Percentiles rank a stretch among this genome's conserved stretches.
Conservation (phyloP, 1,140 invertebrate species). For the Atta colombica region DNA sequence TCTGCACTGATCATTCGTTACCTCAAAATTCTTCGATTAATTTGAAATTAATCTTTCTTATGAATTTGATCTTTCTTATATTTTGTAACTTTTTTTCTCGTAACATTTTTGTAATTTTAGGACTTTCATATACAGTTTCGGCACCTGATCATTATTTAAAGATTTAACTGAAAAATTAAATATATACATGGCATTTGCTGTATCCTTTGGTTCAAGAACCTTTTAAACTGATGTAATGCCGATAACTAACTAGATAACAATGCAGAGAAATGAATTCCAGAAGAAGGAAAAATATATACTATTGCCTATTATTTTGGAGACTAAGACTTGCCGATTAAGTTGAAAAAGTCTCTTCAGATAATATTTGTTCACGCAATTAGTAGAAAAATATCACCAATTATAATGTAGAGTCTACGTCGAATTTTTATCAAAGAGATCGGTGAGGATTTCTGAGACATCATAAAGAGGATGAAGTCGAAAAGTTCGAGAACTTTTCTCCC, state of each 20-base stretch:
- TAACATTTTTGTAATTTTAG: neutral
- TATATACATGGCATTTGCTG: too few relatives aligned
- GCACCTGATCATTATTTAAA: too few relatives aligned
- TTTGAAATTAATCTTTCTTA: too few relatives aligned
- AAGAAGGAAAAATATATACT: too few relatives aligned
- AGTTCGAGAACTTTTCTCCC: neutral
- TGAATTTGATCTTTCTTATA: too few relatives aligned
- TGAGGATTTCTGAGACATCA: neutral
- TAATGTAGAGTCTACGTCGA: neutral
- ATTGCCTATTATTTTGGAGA: too few relatives aligned
- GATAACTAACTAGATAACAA: too few relatives aligned
- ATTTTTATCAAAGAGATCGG: slow-evolving; percentile 26
- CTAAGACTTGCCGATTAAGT: neutral
- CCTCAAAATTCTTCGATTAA: neutral
- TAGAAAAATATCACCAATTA: neutral
- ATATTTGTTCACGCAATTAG: neutral
- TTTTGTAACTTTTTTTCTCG: neutral
- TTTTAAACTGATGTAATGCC: too few relatives aligned
- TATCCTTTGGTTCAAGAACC: too few relatives aligned
- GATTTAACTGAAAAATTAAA: too few relatives aligned
- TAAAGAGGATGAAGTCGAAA: neutral
- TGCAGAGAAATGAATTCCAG: too few relatives aligned
- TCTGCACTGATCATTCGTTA: neutral
- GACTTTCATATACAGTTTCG: neutral
- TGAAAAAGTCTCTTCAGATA: neutral